Base-by-base conservation (phyloP, 2,888 invertebrate genomes). In the Pandemis corylana region DNA sequence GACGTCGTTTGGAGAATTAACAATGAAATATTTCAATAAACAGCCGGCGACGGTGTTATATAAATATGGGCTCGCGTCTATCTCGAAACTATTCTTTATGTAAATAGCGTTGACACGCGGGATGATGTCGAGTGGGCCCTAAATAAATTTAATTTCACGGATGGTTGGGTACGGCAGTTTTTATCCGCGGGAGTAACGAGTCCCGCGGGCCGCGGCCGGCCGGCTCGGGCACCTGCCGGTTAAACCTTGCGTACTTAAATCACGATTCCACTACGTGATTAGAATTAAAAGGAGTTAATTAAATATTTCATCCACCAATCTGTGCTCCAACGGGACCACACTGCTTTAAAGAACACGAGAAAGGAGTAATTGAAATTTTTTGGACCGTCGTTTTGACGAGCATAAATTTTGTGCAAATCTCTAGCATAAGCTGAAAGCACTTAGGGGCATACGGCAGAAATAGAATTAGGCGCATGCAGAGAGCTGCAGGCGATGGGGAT, bases 1-100 rank as follows among this genome's bases (percentile, higher is more conserved):
- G 87, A 85, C 85, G 87, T 89, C 88, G 88, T 88, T 90, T 84
- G 81, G 85, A 87, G 90, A 91, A 91, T 93, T 93, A 92, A 94
- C 92, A 92, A 93, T 91, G 91, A 92, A 91, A 91, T 93, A 93
- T 92, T 92, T 94, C 90, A 93, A 93, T 94, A 92, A 93, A 89
- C 89, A 89, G 80, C 87, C 89, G 89, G 80, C 87, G 89, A 84
- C 86, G 88, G 85, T 85, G 87, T 87, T 90, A 87, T 88, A 90
- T 92, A 94, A 94, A 94, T 91, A 94, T 85, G 87, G 87, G 87
- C 88, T 82, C 83, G 84, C 85, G 89, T 89, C 87, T 89, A 91
- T 89, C 88, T 85, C 87, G 83, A 89, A 92, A 92, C 88, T 92
- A 92, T 93, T 92, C 87, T 90, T 89, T 90, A 89, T 91, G 91